Conservation (phyloP, 2,113 vertebrate species). For the Ceyx margarethae region DNA sequence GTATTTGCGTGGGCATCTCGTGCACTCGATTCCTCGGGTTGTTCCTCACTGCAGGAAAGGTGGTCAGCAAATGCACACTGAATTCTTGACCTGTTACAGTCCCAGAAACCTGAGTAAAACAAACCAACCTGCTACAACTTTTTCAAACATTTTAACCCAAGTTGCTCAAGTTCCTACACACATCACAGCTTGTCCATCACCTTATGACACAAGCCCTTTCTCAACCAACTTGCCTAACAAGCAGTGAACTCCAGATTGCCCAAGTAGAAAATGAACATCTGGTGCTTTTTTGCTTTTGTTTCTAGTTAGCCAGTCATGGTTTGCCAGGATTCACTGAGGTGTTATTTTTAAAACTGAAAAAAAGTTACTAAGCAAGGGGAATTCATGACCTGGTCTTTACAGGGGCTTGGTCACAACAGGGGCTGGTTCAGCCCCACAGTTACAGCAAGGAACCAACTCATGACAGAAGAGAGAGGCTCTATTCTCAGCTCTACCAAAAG, state of each 20-base stretch:
- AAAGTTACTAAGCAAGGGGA: not conserved
- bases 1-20: not conserved
- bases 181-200: not conserved
- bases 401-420: not conserved
- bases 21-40: not conserved
- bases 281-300: not conserved
- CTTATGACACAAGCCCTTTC: not conserved
- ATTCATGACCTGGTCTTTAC: not conserved
- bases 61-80: not conserved
- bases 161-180: not conserved
- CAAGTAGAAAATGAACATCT: not conserved
- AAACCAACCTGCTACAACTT: not conserved
- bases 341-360: not conserved
- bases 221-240: not conserved
- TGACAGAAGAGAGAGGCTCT: not conserved
- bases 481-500: conserved; percentile 15
- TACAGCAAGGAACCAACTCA: not conserved
- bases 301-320: not conserved
- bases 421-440: not conserved
- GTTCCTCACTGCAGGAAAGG: not conserved
- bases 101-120: not conserved
- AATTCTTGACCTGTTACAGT: not conserved
- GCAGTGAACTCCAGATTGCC: not conserved
- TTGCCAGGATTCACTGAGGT: not conserved
- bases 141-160: not conserved